Evolutionary conservation across 2,797 vertebrate species (phyloP), one percentile per base, ranked within the genome.

Genomic region (Rhincodon typus): DNA sequence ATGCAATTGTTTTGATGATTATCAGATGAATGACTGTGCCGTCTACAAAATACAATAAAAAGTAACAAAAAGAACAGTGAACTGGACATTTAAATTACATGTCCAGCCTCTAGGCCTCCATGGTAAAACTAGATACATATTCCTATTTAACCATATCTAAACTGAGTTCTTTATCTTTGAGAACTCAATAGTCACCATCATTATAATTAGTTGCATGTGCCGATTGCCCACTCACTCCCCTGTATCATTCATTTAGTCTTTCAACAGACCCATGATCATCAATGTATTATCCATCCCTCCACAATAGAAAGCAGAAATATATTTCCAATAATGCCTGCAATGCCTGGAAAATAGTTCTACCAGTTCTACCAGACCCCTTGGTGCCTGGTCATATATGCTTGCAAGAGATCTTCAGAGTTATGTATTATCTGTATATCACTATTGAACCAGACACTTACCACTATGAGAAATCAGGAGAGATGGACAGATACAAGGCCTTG

Each of bases 391-490:
- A 84, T 23, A 84, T 82, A 82, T 84, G 21, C 13, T 46, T 46
- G 19, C 79, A 84, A 19, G 77, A 82, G 27, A 57, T 12, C 50
- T 13, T 30, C 50, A 57, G 86, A 53, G 12, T 57, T 53, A 30
- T 13, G 15, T 62, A 57, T 90, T 90, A 57, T 62, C 13, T 30
- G 50, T 90, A 27, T 90, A 34, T 53, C 53, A 57, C 27, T 15
- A 90, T 57, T 90, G 50, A 90, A n/a, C 87, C 17, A 90, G 50
- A 34, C 53, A 90, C 87, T 90, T 57, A 90, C 53, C 87, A 90
- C 50, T 53, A 57, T 50, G 34, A 57, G 50, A 90, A 90, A 17
- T 34, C 1, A 30, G 27, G 87, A 90, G 50, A 30, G 53, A 90
- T 62, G 50, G 87, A 57, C 27, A 62, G 30, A 57, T 34, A 62